phyloP scores from a whole-genome alignment of 2,113 vertebrate species.

The Heliornis fulica region DNA sequence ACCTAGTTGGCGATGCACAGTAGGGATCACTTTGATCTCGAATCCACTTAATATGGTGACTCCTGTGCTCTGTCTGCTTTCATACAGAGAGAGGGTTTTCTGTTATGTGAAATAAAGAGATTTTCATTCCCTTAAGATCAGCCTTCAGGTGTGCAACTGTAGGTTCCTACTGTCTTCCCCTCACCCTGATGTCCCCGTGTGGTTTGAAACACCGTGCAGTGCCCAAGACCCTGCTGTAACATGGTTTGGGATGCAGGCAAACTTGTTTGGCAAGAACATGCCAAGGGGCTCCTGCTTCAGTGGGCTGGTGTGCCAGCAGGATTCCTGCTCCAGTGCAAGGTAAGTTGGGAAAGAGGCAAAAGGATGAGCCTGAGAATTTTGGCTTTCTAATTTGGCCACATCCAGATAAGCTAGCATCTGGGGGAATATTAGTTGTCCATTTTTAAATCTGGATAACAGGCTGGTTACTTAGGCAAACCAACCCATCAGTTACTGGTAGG shows the following conservation, averaged over 20 bases:
- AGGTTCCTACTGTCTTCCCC: not conserved
- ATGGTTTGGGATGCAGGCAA: not conserved
- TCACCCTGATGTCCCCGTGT: fast-evolving
- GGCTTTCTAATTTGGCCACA: not conserved
- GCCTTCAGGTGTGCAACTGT: not conserved
- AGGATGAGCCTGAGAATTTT: not conserved
- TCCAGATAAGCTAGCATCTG: not conserved
- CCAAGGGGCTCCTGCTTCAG: not conserved
- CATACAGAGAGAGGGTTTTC: not conserved
- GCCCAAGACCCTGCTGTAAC: not conserved
- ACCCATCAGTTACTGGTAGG: not conserved
- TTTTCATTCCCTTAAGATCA: not conserved
- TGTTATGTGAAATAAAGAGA: not conserved
- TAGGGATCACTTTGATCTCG: not conserved
- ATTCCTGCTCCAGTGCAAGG: not conserved
- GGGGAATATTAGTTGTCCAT: not conserved
- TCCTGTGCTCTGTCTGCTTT: not conserved
- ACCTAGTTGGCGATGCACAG: not conserved
- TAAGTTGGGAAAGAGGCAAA: not conserved
- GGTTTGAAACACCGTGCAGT: fast-evolving
- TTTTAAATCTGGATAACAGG: not conserved
- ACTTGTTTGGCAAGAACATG: not conserved
- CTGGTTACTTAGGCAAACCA: not conserved
- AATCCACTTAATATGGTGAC: not conserved
- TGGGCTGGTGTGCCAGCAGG: not conserved